Evolutionary conservation across 2,797 vertebrate species (phyloP), one percentile per base, ranked within the genome.

Genomic region (Ptychobarbus kaznakovi): DNA sequence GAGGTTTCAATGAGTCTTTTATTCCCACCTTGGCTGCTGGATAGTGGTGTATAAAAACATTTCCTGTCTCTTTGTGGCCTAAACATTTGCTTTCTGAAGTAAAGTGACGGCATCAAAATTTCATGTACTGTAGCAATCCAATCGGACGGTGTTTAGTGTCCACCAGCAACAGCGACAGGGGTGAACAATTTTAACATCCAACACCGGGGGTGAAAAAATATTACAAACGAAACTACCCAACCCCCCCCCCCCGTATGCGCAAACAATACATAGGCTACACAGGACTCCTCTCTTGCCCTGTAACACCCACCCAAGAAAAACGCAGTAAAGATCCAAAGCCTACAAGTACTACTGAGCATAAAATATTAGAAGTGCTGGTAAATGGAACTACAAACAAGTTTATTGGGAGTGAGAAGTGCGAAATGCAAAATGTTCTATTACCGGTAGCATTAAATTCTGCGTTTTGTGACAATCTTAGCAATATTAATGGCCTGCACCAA

Each of bases 11-110:
- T 56, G 79, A 51, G 18, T 61, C 80, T 63, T 89, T 85, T 28
- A 74, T 87, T 86, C 68, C 79, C 58, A 86, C 65, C 66, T 83
- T 87, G 87, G 86, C 84, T 66, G 81, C 79, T 25, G 42, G n/a
- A 74, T 81, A 49, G 53, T 78, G 53, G 42, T 42, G 40, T 51
- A 28, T 80, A 74, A 86, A 42, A 73, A 32, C 1, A 78, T 61
- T 86, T 89, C 66, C 63, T 86, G 58, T 75, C 56, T 51, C 16
- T 80, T 65, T 15, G n/a, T 40, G 35, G 56, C 32, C 22, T 44
- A 86, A 69, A 81, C 15, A 61, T 28, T 58, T 28, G 44, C 28
- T 53, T 70, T 53, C 13, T 53, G 22, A 70, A 35, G 46, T 81
- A 22, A 66, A 51, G 61, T 80, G 61, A 80, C 20, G 32, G 2